Evolutionary conservation across 1,140 invertebrate species (phyloP).

Genomic region (Bombus pyrosoma): DNA sequence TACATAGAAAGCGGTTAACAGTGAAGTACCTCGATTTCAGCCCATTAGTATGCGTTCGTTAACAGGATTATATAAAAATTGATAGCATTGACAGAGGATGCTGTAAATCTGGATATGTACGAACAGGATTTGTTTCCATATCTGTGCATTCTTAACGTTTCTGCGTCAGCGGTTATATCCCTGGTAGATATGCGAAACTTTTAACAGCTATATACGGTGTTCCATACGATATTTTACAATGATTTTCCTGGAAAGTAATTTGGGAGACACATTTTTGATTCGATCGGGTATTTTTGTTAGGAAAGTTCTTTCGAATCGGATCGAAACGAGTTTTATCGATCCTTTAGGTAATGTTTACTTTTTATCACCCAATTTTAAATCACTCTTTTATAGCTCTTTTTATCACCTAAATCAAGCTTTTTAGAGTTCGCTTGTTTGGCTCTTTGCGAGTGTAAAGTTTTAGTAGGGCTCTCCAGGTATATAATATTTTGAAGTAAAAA

Average conservation of each 20-base stretch:
- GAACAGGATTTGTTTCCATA: conserved; percentile 24
- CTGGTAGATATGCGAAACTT: not conserved
- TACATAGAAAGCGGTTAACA: not conserved
- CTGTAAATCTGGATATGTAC: conserved; percentile 15
- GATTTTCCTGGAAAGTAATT: not conserved
- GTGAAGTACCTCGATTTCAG: not conserved
- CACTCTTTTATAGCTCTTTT: conserved; percentile 24
- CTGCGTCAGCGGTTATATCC: not conserved
- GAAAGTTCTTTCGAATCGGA: too few species aligned
- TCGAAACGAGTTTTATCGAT: not conserved
- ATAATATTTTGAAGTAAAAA: not conserved
- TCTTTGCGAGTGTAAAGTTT: conserved; percentile 2
- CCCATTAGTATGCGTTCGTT: conserved; percentile 14
- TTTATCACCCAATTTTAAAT: conserved; percentile 25
- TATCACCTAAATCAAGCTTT: conserved; percentile 19
- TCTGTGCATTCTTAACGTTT: conserved; percentile 21
- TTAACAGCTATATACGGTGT: not conserved
- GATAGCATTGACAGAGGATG: not conserved
- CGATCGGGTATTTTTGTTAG: too few species aligned
- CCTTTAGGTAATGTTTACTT: conserved; percentile 13
- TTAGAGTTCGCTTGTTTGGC: not conserved
- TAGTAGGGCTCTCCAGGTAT: not conserved
- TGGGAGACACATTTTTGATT: not conserved
- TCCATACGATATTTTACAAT: not conserved
- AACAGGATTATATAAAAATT: conserved; percentile 20